A percentile compares a stretch with the other conserved stretches of the same genome.
Conservation (phyloP, 2,888 invertebrate species). For the Cantharis lateralis region DNA sequence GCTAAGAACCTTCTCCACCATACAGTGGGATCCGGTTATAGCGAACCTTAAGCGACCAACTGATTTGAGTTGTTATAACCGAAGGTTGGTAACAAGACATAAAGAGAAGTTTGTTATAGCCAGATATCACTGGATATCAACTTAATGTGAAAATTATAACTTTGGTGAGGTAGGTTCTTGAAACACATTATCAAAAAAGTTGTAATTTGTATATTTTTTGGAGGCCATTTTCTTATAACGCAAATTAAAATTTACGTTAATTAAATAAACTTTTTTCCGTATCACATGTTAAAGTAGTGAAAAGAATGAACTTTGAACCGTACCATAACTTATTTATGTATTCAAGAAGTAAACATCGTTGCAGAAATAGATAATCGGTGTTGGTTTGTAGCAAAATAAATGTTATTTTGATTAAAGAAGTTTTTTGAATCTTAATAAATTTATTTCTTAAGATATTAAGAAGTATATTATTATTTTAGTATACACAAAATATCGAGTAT, state of each 20-base stretch:
- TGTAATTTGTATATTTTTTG: background rate
- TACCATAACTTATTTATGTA: background rate
- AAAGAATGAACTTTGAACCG: background rate
- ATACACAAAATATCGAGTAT: background rate
- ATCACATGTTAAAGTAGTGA: background rate
- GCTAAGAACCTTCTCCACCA: no score
- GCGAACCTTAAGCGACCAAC: no score
- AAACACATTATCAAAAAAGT: background rate
- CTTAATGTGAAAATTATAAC: background rate
- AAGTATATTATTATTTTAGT: no score
- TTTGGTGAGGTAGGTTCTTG: background rate
- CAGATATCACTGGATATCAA: no score
- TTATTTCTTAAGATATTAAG: background rate
- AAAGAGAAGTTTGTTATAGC: no score
- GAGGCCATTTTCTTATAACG: background rate
- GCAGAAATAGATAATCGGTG: background rate
- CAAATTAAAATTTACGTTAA: background rate
- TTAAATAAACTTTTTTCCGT: background rate
- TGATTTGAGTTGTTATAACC: no score
- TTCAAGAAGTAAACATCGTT: background rate
- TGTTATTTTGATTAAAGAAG: background rate
- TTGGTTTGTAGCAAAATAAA: background rate
- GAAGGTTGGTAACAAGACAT: no score
- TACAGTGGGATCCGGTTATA: no score
- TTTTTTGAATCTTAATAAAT: background rate